These are phyloP conservation scores for Brachionus plicatilis DNA, from an alignment of 1,140 invertebrate genomes.

Conservation along the genomic window DNA sequence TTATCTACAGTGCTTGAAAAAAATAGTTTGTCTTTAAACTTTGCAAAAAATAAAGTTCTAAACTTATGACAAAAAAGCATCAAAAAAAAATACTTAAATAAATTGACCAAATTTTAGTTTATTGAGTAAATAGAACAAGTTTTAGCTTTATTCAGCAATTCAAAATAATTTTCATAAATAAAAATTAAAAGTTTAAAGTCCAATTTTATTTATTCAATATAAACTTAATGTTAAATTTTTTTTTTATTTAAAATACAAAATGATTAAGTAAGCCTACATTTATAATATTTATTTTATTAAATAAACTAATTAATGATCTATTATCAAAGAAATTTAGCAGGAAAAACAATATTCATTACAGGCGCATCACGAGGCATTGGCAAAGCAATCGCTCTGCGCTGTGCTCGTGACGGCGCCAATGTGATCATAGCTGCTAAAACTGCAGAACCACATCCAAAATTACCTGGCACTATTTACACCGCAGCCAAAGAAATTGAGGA, in stretches of 20 bases:
- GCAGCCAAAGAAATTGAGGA: conserved; percentile 91
- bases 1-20: too few species aligned
- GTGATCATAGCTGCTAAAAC: conserved; percentile 92
- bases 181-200: background rate
- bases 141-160: conserved; percentile 21
- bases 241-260: background rate
- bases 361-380: conserved; percentile 95
- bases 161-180: background rate
- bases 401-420: conserved; percentile 75
- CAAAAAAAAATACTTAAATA: too few species aligned
- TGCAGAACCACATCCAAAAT: conserved; percentile 86
- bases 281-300: background rate
- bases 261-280: conserved; percentile 27
- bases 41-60: too few species aligned
- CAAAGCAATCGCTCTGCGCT: conserved; percentile 77
- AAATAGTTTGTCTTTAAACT: too few species aligned
- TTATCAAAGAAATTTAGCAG: conserved; percentile 61
- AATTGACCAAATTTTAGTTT: too few species aligned
- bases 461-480: conserved; percentile 95
- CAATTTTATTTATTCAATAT: background rate
- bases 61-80: too few species aligned
- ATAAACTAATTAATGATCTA: background rate
- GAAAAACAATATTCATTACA: conserved; percentile 86
- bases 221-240: background rate
- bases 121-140: background rate